A percentile compares a stretch with the other conserved stretches of the same genome.
Evolutionary conservation across 1,140 invertebrate species (phyloP).

Genomic region (Sarcophaga bullata): DNA sequence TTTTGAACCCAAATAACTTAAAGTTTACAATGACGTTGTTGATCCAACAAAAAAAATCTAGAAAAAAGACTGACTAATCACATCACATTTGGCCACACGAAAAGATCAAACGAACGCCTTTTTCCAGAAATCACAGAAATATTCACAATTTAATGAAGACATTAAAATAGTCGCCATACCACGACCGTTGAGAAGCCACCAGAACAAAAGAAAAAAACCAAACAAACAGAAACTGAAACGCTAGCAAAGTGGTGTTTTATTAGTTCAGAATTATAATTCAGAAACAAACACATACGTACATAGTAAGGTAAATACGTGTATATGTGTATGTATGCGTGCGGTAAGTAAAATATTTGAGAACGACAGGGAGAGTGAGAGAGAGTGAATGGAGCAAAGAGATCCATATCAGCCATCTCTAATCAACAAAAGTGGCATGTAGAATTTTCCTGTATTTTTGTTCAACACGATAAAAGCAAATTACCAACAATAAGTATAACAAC

Average conservation of each 20-base stretch:
- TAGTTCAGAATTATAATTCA: conserved; percentile 2
- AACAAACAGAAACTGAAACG: neutral
- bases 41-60: neutral
- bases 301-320: neutral
- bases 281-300: neutral
- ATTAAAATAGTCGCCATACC: neutral
- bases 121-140: neutral
- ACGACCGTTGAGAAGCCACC: neutral
- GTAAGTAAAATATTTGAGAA: neutral
- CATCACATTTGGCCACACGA: neutral
- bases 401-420: conserved; percentile 21
- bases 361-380: too few species aligned
- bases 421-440: conserved; percentile 26
- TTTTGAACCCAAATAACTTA: neutral
- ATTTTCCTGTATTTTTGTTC: neutral
- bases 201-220: neutral
- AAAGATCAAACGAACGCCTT: neutral
- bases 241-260: neutral
- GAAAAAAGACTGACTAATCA: neutral
- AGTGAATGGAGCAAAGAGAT: neutral
- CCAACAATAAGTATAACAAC: neutral
- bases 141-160: conserved; percentile 19
- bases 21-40: neutral
- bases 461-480: conserved; percentile 26
- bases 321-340: neutral